A percentile compares a stretch with the other conserved stretches of the same genome.
phyloP scores from a whole-genome alignment of 2,888 invertebrate species.

The Incurvaria masculella region DNA sequence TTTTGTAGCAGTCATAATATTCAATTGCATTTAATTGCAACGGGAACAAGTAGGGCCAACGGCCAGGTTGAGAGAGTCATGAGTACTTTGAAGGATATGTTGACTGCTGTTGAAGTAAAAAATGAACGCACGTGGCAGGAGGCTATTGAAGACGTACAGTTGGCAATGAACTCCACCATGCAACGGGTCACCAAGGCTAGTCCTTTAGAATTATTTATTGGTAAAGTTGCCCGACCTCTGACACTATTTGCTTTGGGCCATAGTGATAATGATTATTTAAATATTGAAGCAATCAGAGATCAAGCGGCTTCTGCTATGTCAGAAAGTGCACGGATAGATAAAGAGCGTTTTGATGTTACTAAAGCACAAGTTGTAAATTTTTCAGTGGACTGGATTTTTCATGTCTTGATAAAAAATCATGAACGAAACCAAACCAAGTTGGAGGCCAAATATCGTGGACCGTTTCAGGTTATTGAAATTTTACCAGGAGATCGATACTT shows the following conservation, averaged over 20 bases:
- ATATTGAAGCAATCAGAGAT: neutral
- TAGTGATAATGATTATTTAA: neutral
- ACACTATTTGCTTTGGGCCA: no score
- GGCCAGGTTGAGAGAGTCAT: constrained; percentile 21
- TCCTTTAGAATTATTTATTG: constrained; percentile 20
- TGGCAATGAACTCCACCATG: constrained; percentile 20
- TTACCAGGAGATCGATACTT: no score
- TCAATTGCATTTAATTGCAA: constrained; percentile 16
- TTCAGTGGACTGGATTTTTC: neutral
- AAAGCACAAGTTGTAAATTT: neutral
- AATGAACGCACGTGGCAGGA: constrained; percentile 19
- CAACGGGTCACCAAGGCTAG: constrained; percentile 18
- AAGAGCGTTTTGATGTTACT: neutral
- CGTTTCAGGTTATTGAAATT: no score
- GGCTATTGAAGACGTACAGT: constrained; percentile 19
- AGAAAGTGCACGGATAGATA: neutral
- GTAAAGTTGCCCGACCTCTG: no score
- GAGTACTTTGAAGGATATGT: constrained; percentile 17
- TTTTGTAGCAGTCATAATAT: constrained; percentile 12
- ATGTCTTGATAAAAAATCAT: neutral
- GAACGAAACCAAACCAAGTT: constrained; percentile 2
- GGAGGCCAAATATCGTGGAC: neutral
- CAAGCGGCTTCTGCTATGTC: neutral
- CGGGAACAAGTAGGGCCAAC: constrained; percentile 19
- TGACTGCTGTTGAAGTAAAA: constrained; percentile 18